Evolutionary conservation across 2,888 invertebrate genomes (phyloP).

Genomic region (Carabus problematicus): DNA sequence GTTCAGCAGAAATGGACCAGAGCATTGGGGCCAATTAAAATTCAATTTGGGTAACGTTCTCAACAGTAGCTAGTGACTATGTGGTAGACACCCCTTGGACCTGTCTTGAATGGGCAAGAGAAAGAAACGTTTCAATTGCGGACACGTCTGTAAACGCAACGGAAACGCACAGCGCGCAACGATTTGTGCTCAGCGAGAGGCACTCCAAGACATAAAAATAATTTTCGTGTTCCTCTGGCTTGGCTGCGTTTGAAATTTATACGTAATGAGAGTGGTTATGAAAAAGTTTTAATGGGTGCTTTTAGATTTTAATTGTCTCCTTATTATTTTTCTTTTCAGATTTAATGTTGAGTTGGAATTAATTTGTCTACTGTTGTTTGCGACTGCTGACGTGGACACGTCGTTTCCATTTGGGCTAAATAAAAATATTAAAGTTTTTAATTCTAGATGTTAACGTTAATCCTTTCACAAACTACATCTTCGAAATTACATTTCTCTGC

Average conservation of each 20-base stretch:
- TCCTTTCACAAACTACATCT: too few relatives aligned
- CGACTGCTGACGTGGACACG: slow-evolving; percentile 39
- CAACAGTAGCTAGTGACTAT: too few relatives aligned
- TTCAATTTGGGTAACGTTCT: too few relatives aligned
- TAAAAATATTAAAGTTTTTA: slow-evolving; percentile 23
- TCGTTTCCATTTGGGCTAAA: slow-evolving; percentile 22
- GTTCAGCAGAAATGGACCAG: too few relatives aligned
- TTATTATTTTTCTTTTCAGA: slow-evolving; percentile 42
- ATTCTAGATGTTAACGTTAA: background rate
- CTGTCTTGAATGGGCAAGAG: too few relatives aligned
- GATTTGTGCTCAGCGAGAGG: slow-evolving; percentile 4
- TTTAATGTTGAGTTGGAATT: slow-evolving; percentile 42
- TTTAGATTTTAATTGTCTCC: slow-evolving; percentile 42
- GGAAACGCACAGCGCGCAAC: too few relatives aligned
- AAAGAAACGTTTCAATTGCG: too few relatives aligned
- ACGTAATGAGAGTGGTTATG: slow-evolving; percentile 41
- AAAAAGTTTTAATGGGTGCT: slow-evolving; percentile 42
- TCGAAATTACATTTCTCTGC: too few relatives aligned
- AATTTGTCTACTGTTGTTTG: slow-evolving; percentile 42
- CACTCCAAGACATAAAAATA: slow-evolving; percentile 39
- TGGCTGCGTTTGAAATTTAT: slow-evolving; percentile 40
- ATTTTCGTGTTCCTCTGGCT: slow-evolving; percentile 35
- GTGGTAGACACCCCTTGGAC: too few relatives aligned
- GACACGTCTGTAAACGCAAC: too few relatives aligned
- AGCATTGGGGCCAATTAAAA: too few relatives aligned